A percentile compares a stretch with the other conserved stretches of the same genome.
Evolutionary conservation across 2,113 vertebrate genomes (phyloP).

Genomic region (Sitta europaea): DNA sequence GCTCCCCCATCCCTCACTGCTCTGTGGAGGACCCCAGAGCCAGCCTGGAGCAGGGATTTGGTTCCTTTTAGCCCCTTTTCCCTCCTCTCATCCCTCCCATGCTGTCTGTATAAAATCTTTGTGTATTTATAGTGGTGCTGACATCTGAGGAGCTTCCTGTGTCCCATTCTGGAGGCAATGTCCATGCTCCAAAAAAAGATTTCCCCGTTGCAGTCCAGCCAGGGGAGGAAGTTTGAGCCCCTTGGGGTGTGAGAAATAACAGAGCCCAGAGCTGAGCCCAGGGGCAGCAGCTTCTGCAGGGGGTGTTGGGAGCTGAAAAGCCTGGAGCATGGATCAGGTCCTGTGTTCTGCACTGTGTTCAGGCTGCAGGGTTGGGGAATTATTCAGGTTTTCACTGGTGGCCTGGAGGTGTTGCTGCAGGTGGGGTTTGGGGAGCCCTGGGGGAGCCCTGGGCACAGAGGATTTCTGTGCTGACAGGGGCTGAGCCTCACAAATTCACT

Average conservation of each 20-base stretch:
- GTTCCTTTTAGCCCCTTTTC: rapidly evolving
- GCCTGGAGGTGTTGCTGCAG: rapidly evolving
- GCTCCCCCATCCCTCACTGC: rapidly evolving
- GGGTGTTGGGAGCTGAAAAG: background rate
- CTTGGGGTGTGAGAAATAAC: background rate
- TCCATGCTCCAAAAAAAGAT: background rate
- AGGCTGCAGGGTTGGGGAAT: background rate
- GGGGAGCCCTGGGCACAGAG: no score
- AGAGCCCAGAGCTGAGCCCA: background rate
- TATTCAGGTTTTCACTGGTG: rapidly evolving
- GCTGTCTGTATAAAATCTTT: rapidly evolving
- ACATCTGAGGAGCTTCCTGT: background rate
- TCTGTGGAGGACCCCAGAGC: rapidly evolving
- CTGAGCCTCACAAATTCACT: no score
- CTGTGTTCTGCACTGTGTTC: rapidly evolving
- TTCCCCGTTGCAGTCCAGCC: background rate
- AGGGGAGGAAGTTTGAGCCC: background rate
- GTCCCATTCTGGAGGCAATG: background rate
- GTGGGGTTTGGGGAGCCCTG: background rate
- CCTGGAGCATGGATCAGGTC: background rate
- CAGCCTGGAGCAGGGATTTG: rapidly evolving
- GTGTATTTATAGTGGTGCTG: background rate
- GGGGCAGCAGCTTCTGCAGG: rapidly evolving
- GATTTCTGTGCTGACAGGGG: no score
- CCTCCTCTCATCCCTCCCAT: background rate